A percentile compares a stretch with the other conserved stretches of the same genome.
phyloP scores from a whole-genome alignment of 1,140 invertebrate genomes.

The Drosophila bocki region DNA sequence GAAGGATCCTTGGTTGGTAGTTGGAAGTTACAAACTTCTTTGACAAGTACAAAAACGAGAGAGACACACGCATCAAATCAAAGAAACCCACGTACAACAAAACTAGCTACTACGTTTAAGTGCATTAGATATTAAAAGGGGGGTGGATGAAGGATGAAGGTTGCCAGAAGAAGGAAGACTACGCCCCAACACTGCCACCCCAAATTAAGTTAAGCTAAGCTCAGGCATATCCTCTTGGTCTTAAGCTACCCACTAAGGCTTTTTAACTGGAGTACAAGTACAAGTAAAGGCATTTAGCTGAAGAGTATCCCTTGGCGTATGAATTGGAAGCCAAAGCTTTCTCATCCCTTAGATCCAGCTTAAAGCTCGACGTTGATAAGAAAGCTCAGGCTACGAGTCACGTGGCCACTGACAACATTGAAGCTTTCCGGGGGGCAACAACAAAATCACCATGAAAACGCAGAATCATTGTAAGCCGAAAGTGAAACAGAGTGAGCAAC shows the following conservation, averaged over 20 bases:
- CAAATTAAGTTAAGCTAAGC: constrained; percentile 17
- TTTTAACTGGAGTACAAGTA: constrained; percentile 21
- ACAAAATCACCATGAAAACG: constrained; percentile 74
- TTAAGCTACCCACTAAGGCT: constrained; percentile 17
- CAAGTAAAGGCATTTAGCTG: constrained; percentile 28
- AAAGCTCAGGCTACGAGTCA: constrained; percentile 64
- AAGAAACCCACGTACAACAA: constrained; percentile 67
- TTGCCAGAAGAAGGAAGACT: not conserved
- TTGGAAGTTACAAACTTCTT: constrained; percentile 74
- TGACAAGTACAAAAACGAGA: constrained; percentile 51
- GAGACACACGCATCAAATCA: constrained; percentile 70
- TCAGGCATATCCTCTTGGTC: constrained; percentile 19
- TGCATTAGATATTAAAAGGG: constrained; percentile 61
- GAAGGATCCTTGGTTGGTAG: constrained; percentile 3
- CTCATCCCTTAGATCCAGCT: constrained; percentile 4
- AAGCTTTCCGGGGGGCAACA: constrained; percentile 48
- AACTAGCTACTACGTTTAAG: constrained; percentile 51
- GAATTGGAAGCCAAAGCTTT: not conserved
- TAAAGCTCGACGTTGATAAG: constrained; percentile 62
- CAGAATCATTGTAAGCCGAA: constrained; percentile 80
- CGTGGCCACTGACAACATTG: constrained; percentile 62
- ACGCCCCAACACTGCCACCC: constrained; percentile 3
- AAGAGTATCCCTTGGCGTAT: constrained; percentile 13
- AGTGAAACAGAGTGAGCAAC: constrained; percentile 72
- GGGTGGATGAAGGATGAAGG: not conserved